A percentile compares a stretch with the other conserved stretches of the same genome.
phyloP scores from a whole-genome alignment of 2,797 vertebrate species.

The Dryobates pubescens region DNA sequence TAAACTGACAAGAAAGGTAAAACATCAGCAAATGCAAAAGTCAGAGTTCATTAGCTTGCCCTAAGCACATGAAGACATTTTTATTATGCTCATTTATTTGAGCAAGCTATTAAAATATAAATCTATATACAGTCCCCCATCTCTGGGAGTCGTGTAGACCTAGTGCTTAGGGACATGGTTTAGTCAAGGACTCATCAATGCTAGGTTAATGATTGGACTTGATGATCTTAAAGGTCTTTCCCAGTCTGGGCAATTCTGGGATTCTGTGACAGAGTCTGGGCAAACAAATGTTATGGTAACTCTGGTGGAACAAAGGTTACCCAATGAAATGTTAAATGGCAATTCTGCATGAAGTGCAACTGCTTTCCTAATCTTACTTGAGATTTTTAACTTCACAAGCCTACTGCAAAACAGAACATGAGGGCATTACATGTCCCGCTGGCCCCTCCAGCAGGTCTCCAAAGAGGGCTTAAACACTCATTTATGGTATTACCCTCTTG shows the following conservation, averaged over 20 bases:
- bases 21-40: neutral
- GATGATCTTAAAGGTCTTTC: no score
- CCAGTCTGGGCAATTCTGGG: no score
- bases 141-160: no score
- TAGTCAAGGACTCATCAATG: no score
- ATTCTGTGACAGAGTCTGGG: no score
- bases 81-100: neutral
- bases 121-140: neutral
- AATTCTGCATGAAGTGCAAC: neutral
- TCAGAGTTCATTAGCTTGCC: neutral
- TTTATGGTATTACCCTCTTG: neutral
- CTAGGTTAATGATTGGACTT: no score
- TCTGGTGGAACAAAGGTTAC: neutral
- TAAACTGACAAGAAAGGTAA: neutral
- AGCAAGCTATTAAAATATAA: neutral
- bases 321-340: neutral
- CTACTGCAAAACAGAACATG: neutral
- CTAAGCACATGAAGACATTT: neutral
- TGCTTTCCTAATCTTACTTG: neutral
- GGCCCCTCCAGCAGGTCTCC: slow-evolving; percentile 1
- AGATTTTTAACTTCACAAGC: neutral
- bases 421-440: neutral
- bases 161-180: no score
- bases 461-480: slow-evolving; percentile 16
- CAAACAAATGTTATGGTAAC: neutral